Base-by-base conservation (phyloP, 2,113 vertebrate genomes). In the Dascyllus trimaculatus region DNA sequence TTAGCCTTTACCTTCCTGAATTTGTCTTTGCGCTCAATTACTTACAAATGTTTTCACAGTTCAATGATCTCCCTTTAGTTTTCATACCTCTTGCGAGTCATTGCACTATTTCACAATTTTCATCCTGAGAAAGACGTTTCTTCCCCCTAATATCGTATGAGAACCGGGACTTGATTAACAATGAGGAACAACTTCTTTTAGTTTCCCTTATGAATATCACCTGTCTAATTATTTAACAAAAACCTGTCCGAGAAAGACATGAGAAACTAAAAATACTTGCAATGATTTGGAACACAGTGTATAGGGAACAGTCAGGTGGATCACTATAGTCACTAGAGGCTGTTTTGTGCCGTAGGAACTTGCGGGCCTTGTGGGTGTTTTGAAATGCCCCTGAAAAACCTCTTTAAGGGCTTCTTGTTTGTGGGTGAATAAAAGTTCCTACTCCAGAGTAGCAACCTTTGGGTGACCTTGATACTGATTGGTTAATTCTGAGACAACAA, bases 1-100 rank as follows among this genome's bases (percentile, higher is more conserved):
- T 65, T 71, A 51, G 43, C 19, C 19, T 58, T 79, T 64, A 49
- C 49, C 43, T 57, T 17, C 14, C 69, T 49, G 51, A 54, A 66
- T 66, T 59, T 21, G 11, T 49, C 40, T 25, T 18, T 32, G 7
- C 8, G 32, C 32, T 35, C 32, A 35, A 35, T 35, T 25, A 60
- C 24, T 45, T 40, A 69, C 21, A 54, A 74, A 61, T 59, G 54
- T 66, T 72, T 59, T 45, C 26, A 19, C 4, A 3, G 22, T 0
- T 11, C 51, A 0, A 6, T 2, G 26, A 54, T 29, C 45, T 46
- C 8, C 14, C 35, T 22, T 26, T 21, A 18, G 26, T 62, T 40
- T 79, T 64, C 22, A 49, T 40, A 11, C 58, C 13, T 48, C 49
- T 52, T 43, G 19, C 32, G 13, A 24, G 57, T 38, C 45, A 24